These are phyloP conservation scores for Eupithecia insigniata DNA, from an alignment of 2,888 invertebrate genomes.

Conservation along the genomic window DNA sequence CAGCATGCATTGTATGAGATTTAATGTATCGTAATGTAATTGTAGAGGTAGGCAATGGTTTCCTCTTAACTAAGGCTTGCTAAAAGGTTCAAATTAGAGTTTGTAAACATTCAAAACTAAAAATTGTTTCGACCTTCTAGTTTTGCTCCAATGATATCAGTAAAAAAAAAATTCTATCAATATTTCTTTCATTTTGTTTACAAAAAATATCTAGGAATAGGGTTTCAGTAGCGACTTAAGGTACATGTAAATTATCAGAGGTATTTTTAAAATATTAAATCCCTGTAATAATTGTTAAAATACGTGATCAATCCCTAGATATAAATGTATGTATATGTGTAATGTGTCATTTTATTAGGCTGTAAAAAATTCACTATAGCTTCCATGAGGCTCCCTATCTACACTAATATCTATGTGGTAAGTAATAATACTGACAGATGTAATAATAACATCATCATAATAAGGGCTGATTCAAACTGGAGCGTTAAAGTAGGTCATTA, in stretches of 20 bases:
- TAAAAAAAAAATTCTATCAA: no score
- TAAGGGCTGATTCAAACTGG: neutral
- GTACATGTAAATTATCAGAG: no score
- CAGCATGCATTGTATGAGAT: neutral
- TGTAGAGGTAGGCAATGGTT: neutral
- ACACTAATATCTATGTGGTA: constrained; percentile 3
- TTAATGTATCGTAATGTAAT: neutral
- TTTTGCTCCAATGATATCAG: no score
- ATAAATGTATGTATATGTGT: neutral
- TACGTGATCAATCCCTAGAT: neutral
- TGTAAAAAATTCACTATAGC: neutral
- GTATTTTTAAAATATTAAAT: no score
- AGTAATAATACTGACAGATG: constrained; percentile 16
- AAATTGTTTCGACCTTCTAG: no score
- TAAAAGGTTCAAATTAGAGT: neutral
- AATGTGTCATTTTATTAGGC: neutral
- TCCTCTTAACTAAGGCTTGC: no score
- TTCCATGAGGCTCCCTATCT: constrained; percentile 3
- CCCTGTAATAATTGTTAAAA: neutral
- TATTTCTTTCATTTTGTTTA: no score
- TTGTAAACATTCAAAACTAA: neutral
- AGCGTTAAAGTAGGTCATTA: neutral
- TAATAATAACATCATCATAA: constrained; percentile 4
- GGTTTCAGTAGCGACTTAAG: no score
- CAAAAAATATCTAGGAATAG: no score